A percentile compares a stretch with the other conserved stretches of the same genome.
Evolutionary conservation across 2,888 invertebrate genomes (phyloP).

Genomic region (Galerucella calmariensis): DNA sequence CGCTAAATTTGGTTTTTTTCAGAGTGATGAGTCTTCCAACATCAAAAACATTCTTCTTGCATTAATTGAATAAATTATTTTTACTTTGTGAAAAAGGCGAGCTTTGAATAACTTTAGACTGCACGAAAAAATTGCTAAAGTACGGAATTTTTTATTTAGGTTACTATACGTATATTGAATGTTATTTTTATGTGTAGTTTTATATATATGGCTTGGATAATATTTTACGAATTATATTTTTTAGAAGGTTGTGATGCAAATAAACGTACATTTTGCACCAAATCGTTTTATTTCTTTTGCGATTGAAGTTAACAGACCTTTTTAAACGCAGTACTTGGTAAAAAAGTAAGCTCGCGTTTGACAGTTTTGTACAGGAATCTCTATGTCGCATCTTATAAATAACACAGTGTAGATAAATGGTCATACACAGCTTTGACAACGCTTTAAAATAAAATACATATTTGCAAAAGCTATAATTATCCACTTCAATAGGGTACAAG

Average conservation of each 20-base stretch:
- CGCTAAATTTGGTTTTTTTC: slow-evolving; percentile 59
- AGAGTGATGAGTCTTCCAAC: slow-evolving; percentile 86
- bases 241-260: slow-evolving; percentile 19
- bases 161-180: neutral
- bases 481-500: too few relatives aligned
- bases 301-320: too few relatives aligned
- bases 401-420: too few relatives aligned
- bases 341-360: too few relatives aligned
- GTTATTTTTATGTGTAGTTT: slow-evolving; percentile 10
- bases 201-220: slow-evolving; percentile 13
- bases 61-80: slow-evolving; percentile 64
- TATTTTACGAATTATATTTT: slow-evolving; percentile 25
- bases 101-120: slow-evolving; percentile 20
- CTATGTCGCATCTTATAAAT: too few relatives aligned
- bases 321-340: too few relatives aligned
- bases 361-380: too few relatives aligned
- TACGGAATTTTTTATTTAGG: neutral
- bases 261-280: slow-evolving; percentile 9
- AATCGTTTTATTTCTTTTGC: neutral
- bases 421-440: too few relatives aligned
- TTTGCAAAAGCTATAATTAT: too few relatives aligned
- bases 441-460: too few relatives aligned
- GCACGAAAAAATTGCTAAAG: slow-evolving; percentile 16
- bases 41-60: slow-evolving; percentile 85
- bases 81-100: neutral